A percentile compares a stretch with the other conserved stretches of the same genome.
Conservation (phyloP, 2,113 vertebrate genomes). For the Nothocercus nigrocapillus region DNA sequence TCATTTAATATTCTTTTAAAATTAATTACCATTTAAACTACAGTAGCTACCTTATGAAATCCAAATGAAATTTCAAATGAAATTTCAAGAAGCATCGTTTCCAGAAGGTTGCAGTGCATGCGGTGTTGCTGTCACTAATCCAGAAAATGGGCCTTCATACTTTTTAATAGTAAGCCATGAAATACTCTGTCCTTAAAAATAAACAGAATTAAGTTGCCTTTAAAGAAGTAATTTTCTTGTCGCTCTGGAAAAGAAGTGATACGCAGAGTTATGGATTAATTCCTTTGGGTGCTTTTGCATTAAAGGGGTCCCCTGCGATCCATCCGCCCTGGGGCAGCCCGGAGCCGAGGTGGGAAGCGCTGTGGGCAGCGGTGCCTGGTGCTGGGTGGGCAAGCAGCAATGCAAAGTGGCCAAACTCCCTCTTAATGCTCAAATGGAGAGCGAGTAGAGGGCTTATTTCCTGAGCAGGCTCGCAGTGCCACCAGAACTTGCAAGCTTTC, state of each 20-base stretch:
- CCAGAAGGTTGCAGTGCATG: neutral
- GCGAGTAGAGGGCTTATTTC: neutral
- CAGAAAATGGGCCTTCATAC: neutral
- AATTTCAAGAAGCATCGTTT: neutral
- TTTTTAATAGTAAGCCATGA: neutral
- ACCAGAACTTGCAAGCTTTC: neutral
- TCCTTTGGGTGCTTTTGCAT: neutral
- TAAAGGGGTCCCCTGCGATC: neutral
- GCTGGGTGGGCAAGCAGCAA: rapidly evolving
- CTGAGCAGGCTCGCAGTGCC: neutral
- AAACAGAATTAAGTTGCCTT: neutral
- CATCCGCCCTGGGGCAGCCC: neutral
- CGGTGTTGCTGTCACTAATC: neutral
- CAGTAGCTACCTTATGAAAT: neutral
- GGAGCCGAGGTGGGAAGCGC: rapidly evolving
- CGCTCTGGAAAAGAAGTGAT: neutral
- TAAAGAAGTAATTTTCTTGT: neutral
- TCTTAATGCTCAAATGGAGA: neutral
- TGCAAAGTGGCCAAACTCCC: neutral
- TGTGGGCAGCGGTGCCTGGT: rapidly evolving
- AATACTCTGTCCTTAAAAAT: neutral
- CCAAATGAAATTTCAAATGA: neutral
- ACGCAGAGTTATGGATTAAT: neutral
- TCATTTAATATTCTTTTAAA: neutral
- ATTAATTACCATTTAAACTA: neutral